Evolutionary conservation across 2,113 vertebrate species (phyloP).

Genomic region (Sardina pilchardus): DNA sequence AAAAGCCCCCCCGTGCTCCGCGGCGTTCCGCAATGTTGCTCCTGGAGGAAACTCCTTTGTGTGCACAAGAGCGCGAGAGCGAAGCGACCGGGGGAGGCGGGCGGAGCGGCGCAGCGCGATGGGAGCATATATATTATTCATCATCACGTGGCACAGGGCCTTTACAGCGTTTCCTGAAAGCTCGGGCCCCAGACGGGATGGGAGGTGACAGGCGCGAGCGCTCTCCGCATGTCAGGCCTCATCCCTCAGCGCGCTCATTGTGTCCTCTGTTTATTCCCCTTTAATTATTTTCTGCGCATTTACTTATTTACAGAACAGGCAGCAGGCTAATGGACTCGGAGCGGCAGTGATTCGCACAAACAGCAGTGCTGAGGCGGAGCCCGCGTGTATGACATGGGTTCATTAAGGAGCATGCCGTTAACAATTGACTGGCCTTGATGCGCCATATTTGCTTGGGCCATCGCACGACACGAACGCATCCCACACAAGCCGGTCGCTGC

Average conservation of each 20-base stretch:
- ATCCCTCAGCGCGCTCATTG: constrained; percentile 41
- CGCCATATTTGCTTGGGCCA: background rate
- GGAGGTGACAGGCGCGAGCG: constrained; percentile 54
- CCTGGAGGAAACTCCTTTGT: background rate
- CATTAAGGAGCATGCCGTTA: background rate
- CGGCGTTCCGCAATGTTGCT: too few relatives aligned
- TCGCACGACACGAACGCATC: background rate
- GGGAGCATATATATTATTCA: constrained; percentile 64
- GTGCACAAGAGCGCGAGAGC: constrained; percentile 29
- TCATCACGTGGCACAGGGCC: constrained; percentile 50
- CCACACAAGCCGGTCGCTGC: background rate
- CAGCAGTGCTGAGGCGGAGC: background rate
- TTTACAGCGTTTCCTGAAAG: constrained; percentile 65
- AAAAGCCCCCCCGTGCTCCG: background rate
- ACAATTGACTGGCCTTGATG: background rate
- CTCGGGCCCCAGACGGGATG: constrained; percentile 50
- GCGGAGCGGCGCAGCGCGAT: constrained; percentile 24
- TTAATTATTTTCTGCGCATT: constrained; percentile 43
- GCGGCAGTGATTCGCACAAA: constrained; percentile 9
- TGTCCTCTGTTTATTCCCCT: constrained; percentile 45
- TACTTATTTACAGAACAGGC: constrained; percentile 38
- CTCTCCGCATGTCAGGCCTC: constrained; percentile 45
- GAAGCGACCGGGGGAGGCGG: background rate
- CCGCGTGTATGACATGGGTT: background rate
- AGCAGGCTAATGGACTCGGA: constrained; percentile 16